Base-by-base conservation (phyloP, 1,140 invertebrate species). In the Pteromalus puparum region DNA sequence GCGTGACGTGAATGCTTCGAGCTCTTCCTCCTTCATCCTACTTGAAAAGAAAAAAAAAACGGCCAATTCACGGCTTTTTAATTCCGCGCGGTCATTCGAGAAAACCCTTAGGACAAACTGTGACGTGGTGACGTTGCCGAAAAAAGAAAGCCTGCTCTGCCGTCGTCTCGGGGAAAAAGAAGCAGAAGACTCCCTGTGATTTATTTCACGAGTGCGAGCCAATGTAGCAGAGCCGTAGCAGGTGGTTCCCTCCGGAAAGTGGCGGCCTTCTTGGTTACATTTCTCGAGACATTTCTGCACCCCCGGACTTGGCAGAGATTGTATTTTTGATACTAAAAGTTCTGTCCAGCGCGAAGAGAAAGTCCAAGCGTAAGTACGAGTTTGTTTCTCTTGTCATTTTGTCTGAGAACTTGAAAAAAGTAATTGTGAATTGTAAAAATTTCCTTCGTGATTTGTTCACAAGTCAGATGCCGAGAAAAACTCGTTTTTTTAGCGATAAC, bases 51-150 rank as follows among this genome's bases (percentile, higher is more conserved):
- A 53, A 81, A 53, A 53, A 81, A 38, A 74, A 65, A 38, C 53
- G 15, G 48, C 80, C 18, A 12, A 26, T 61, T 82, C 80, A 75
- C 48, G 26, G 48, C 9, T 61, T 82, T 82, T 82, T 82, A 82
- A 82, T 82, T 82, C 74, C 48, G 15, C 15, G 42, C 9, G 38
- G 38, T 24, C 4, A 75, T 75, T 38, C 30, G 10, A 75, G 73
- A 13, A 75, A 75, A 75, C 34, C 21, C 26, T n/a, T n/a, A 24
- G 38, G 42, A 75, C 15, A 30, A 9, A 30, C 6, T 21, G n/a
- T 9, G 10, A 34, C 24, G 67, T 10, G 21, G 65, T 15, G 42
- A 15, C 10, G 38, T 28, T 53, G 65, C 34, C 24, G 26, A 72
- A 81, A 46, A 80, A 70, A 68, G 15, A 70, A 70, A 70, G 12